Evolutionary conservation across 2,113 vertebrate genomes (phyloP), one percentile per base, ranked within the genome.

Genomic region (Nothoprocta pentlandii): DNA sequence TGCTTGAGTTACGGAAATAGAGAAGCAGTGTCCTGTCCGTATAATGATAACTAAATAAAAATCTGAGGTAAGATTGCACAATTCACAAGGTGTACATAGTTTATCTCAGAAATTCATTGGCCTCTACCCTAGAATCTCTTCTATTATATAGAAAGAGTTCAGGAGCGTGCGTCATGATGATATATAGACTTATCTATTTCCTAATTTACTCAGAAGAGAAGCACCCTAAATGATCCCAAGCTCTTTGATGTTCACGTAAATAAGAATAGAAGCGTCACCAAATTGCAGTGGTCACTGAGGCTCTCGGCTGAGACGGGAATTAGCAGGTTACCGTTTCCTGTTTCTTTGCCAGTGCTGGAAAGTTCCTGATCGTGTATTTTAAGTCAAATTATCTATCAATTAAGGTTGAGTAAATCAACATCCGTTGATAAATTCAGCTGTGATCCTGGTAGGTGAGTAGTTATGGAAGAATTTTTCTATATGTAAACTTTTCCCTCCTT

Each of bases 331-430:
- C 28, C 63, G 41, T 87, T 87, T 93, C 80, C 82, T 71, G 2
- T 91, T 84, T 78, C 28, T 68, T 67, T 94, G 66, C 49, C 49
- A 88, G 58, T 34, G 19, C 23, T 82, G 46, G n/a, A 69, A 12
- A 36, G 46, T 88, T 78, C 87, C 68, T 39, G 1, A 16, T 75
- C 22, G 20, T 53, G 19, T 76, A 58, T 85, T 89, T 89, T 62
- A 21, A 85, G 61, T 44, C 41, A 20, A 66, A 90, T 92, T 92
- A 76, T 73, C 77, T 23, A 39, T 86, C 76, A 93, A 78, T 68
- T 86, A 80, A 51, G 54, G 28, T 53, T 71, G 78, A 89, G 67
- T 92, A 69, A 77, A 84, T 42, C 56, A 86, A 67, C 28, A 93
- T 28, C 36, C 26, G 6, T 64, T 67, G n/a, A 80, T 68, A 76